phyloP scores from a whole-genome alignment of 2,888 invertebrate genomes.

The Patella caerulea region DNA sequence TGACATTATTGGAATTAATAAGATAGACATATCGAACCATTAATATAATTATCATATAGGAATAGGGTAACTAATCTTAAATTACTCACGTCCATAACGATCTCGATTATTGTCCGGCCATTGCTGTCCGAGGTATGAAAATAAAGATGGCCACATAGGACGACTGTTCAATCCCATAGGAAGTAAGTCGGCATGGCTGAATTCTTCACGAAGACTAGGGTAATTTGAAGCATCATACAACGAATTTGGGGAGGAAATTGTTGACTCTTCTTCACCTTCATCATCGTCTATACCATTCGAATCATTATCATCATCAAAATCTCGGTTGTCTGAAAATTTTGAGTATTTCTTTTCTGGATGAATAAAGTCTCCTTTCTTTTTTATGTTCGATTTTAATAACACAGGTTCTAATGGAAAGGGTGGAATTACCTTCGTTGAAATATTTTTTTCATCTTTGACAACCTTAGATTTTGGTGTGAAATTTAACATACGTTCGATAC shows the following conservation, averaged over 20 bases:
- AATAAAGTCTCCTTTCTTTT: no score
- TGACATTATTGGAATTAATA: no score
- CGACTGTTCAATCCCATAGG: neutral
- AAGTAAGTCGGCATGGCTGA: neutral
- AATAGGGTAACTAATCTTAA: no score
- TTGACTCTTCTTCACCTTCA: neutral
- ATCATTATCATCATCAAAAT: neutral
- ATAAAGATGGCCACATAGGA: neutral
- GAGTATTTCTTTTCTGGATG: no score
- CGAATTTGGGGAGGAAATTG: neutral
- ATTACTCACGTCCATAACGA: neutral
- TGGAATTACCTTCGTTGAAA: neutral
- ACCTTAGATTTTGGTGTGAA: neutral
- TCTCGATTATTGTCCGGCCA: neutral
- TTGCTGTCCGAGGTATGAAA: neutral
- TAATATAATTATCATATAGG: no score
- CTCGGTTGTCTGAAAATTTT: neutral
- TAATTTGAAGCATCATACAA: no score
- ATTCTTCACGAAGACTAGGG: neutral
- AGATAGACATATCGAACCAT: no score
- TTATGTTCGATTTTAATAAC: neutral
- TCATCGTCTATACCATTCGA: neutral
- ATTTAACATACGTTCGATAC: conserved; percentile 12
- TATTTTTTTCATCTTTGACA: neutral
- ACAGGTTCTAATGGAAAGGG: neutral